Percentiles rank a stretch among this genome's conserved stretches.
Evolutionary conservation across 2,797 vertebrate genomes (phyloP).

Genomic region (Adelosebastes latens): DNA sequence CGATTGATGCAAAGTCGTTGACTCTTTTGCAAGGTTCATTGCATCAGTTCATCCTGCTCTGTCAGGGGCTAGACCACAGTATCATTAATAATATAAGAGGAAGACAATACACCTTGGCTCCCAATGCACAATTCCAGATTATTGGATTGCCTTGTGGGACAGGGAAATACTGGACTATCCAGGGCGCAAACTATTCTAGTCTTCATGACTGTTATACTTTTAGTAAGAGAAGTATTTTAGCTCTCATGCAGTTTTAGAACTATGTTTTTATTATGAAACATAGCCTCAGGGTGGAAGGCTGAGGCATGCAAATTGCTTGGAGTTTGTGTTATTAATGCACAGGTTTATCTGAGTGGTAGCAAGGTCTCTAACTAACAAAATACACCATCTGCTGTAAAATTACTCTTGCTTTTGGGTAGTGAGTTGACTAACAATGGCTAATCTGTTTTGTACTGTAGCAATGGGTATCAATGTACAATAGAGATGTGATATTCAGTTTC

Average conservation of each 20-base stretch:
- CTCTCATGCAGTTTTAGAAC: conserved; percentile 1
- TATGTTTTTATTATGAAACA: conserved; percentile 2
- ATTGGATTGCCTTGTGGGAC: conserved; percentile 6
- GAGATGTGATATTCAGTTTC: background rate
- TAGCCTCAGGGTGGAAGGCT: conserved; percentile 1
- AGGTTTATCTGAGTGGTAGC: conserved; percentile 1
- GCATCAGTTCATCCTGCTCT: conserved; percentile 66
- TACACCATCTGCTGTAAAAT: background rate
- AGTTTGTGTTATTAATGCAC: conserved; percentile 31
- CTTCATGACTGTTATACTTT: background rate
- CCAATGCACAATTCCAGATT: conserved; percentile 29
- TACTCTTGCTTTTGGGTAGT: background rate
- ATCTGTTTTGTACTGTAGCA: background rate
- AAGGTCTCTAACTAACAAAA: conserved; percentile 8
- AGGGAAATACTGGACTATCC: background rate
- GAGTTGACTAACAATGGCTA: background rate
- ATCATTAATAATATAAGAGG: conserved; percentile 71
- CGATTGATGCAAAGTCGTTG: conserved; percentile 73
- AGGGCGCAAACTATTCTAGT: background rate
- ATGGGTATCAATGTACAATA: background rate
- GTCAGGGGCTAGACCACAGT: conserved; percentile 50
- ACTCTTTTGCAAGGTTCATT: conserved; percentile 73
- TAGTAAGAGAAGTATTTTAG: background rate
- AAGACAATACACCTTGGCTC: conserved; percentile 63
- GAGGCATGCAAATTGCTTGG: conserved; percentile 21